Percentiles rank a stretch among this genome's conserved stretches.
Conservation (phyloP, 2,888 invertebrate genomes). For the Drosophila meridionalis region DNA sequence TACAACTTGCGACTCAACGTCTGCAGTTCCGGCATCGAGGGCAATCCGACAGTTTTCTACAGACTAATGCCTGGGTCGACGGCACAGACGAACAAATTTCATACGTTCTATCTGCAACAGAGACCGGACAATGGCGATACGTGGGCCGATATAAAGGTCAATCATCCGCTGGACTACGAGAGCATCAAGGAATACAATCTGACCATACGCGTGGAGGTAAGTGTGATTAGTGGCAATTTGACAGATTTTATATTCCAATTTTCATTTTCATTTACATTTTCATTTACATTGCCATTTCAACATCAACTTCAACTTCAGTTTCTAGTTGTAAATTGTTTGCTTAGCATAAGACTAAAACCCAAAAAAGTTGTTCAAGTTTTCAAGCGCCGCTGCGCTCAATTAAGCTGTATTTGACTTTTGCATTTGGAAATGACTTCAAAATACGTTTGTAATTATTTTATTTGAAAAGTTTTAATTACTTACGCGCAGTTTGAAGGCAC, state of each 20-base stretch:
- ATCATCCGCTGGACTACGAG: conserved; percentile 97
- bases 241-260: neutral
- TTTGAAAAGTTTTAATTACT: conserved; percentile 80
- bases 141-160: conserved; percentile 98
- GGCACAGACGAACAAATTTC: conserved; percentile 97
- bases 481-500: conserved; percentile 43
- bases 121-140: conserved; percentile 96
- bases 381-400: conserved; percentile 47
- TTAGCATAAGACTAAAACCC: neutral
- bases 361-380: conserved; percentile 42
- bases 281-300: neutral
- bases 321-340: conserved; percentile 29
- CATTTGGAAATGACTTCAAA: conserved; percentile 62
- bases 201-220: conserved; percentile 97
- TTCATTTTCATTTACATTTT: neutral
- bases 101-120: conserved; percentile 98
- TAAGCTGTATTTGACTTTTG: conserved; percentile 74
- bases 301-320: neutral
- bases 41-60: conserved; percentile 98
- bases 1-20: conserved; percentile 31
- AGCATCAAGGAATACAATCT: conserved; percentile 97
- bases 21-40: conserved; percentile 96
- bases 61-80: conserved; percentile 97
- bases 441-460: conserved; percentile 75
- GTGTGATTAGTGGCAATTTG: conserved; percentile 68